Base-by-base conservation (phyloP, 2,888 invertebrate genomes). In the Torymus tubicola region DNA sequence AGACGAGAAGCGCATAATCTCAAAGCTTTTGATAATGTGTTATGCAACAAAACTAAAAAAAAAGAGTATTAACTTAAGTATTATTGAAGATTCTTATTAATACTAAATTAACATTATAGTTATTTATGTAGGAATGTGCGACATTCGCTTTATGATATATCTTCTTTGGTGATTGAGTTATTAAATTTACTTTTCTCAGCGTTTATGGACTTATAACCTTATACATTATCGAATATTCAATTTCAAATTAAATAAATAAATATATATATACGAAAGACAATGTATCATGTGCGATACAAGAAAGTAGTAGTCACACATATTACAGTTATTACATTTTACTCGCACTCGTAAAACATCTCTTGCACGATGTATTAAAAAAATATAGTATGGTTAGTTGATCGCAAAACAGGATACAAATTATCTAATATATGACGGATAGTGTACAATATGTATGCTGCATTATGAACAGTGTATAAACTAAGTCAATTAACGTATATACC, bases 381-480 rank as follows among this genome's bases (percentile, higher is more conserved):
- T 76, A 50, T 78, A 69, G 67, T 58, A 68, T 69, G 64, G 58
- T 68, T 60, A 75, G 69, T 55, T 73, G 55, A 63, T 73, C 52
- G 55, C 72, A 63, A 72, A 55, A n/a, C 55, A 64, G 21, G 57
- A 57, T 61, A 67, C 68, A 57, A 57, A 71, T 68, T 65, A 21
- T 75, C 16, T 74, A 70, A 70, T 79, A 63, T 74, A 73, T 73
- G 63, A 73, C n/a, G 12, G 55, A 67, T 71, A 50, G 75, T 75
- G 72, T 80, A 80, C 31, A 57, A 68, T 75, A 64, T 50, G 71
- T 80, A 80, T 71, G 57, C 67, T 77, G 78, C 60, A 81, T 77
- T 78, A 79, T 21, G 70, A 83, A 84, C 77, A 85, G 82, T 86
- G 85, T 85, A 84, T 86, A 84, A 86, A 86, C 86, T 86, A 86